A percentile compares a stretch with the other conserved stretches of the same genome.
phyloP scores from a whole-genome alignment of 2,888 invertebrate genomes.

The Patella ulyssiponensis region DNA sequence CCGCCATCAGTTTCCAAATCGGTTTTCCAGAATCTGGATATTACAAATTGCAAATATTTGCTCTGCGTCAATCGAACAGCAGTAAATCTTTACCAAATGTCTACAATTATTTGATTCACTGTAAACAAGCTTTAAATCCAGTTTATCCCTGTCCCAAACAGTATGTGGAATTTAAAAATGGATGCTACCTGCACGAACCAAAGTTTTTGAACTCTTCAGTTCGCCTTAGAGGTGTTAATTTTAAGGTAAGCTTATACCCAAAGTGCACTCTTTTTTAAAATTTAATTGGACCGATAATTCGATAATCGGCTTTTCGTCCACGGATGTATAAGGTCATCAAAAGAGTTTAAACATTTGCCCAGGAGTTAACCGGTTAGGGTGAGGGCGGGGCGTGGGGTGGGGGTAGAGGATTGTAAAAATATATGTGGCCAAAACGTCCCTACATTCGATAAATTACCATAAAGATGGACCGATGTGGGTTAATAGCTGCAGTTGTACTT shows the following conservation, averaged over 20 bases:
- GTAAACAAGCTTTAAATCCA: slow-evolving; percentile 42
- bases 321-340: no score
- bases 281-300: no score
- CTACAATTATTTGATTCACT: slow-evolving; percentile 65
- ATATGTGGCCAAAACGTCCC: no score
- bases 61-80: slow-evolving; percentile 56
- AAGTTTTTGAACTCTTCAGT: slow-evolving; percentile 50
- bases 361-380: no score
- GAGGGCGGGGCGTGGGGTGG: no score
- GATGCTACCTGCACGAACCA: slow-evolving; percentile 64
- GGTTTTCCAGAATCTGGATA: slow-evolving; percentile 57
- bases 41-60: slow-evolving; percentile 67
- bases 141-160: slow-evolving; percentile 65
- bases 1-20: slow-evolving; percentile 42
- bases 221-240: slow-evolving; percentile 44
- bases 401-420: no score
- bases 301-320: no score
- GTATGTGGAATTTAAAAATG: slow-evolving; percentile 69
- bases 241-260: slow-evolving; percentile 45
- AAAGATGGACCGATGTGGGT: no score
- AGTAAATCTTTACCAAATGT: slow-evolving; percentile 66
- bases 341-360: no score
- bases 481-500: no score
- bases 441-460: no score
- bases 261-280: no score